Evolutionary conservation across 1,140 invertebrate species (phyloP), one percentile per base, ranked within the genome.

Genomic region (Papilio xuthus): DNA sequence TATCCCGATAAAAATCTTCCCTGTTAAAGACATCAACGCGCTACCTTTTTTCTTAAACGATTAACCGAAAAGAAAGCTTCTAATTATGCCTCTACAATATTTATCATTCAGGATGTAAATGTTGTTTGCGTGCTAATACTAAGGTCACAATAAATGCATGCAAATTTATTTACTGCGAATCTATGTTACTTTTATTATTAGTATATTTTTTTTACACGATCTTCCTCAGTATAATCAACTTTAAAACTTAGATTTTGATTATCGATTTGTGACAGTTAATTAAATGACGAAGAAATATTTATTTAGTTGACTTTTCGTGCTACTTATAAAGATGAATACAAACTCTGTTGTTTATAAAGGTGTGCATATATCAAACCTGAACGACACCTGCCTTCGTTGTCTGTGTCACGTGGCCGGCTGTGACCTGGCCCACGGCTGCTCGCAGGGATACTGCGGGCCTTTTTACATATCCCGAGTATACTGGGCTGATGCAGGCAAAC

Each of bases 391-490:
- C 81, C 81, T 95, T 74, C 91, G 95, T 13, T 96, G 96, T 81
- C 86, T 96, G 7, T 96, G 96, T 80, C 88, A 95, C 78, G 95
- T 95, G 4, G 92, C 95, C 9, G 92, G 92, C 2, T 96, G 95
- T 82, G 95, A 96, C 82, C 84, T 95, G 81, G 79, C 93, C 1
- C 88, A 91, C 32, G 94, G 92, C 10, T 96, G 95, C 84, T 89
- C 89, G 0, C 94, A 90, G 0, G 95, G 94, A 0, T 95, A 95
- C 85, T 96, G 96, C 86, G 96, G 96, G 4, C 95, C 95, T 0
- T 96, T 95, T 87, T 95, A 95, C 86, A 95, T 96, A 47, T 95
- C 95, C 13, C 94, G 94, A 86, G 92, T 95, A 7, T 96, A 96
- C 84, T 96, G 96, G 95, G 93, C 94, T 4, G 96, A 96, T 83